phyloP scores from a whole-genome alignment of 2,888 invertebrate species.

The Dryocosmus kuriphilus region DNA sequence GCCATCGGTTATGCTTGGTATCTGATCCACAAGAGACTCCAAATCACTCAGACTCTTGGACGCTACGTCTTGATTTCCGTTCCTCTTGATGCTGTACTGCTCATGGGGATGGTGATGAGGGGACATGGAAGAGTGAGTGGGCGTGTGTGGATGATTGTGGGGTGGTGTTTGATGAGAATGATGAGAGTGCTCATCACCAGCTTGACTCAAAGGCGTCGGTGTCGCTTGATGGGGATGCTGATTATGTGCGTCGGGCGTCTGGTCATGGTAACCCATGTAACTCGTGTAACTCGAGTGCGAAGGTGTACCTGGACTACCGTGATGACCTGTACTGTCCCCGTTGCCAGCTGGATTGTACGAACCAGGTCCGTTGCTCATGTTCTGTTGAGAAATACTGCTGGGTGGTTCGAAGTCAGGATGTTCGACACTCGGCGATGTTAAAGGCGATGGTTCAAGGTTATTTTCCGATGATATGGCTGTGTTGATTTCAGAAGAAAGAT shows the following conservation, averaged over 20 bases:
- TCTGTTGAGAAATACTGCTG: slow-evolving; percentile 79
- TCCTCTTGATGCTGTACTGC: slow-evolving; percentile 73
- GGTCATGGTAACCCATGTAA: slow-evolving; percentile 75
- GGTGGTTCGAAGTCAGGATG: slow-evolving; percentile 89
- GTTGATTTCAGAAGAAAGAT: slow-evolving; percentile 87
- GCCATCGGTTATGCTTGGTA: slow-evolving; percentile 91
- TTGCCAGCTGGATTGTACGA: slow-evolving; percentile 78
- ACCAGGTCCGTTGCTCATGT: slow-evolving; percentile 78
- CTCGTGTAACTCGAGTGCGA: slow-evolving; percentile 70
- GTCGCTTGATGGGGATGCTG: slow-evolving; percentile 72
- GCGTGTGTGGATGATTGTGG: slow-evolving; percentile 73
- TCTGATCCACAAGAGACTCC: slow-evolving; percentile 94
- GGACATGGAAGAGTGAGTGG: slow-evolving; percentile 74
- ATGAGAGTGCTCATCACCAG: slow-evolving; percentile 71
- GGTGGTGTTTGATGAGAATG: slow-evolving; percentile 75
- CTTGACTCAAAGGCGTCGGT: slow-evolving; percentile 71
- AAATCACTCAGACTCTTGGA: slow-evolving; percentile 91
- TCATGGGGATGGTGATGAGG: slow-evolving; percentile 71
- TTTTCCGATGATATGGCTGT: slow-evolving; percentile 87
- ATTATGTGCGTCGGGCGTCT: slow-evolving; percentile 67
- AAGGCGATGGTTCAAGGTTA: slow-evolving; percentile 82
- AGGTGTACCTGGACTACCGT: slow-evolving; percentile 72
- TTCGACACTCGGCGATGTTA: slow-evolving; percentile 83
- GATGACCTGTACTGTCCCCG: slow-evolving; percentile 65
- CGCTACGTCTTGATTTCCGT: slow-evolving; percentile 84